Base-by-base conservation (phyloP, 2,797 vertebrate species). In the Pagetopsis macropterus region DNA sequence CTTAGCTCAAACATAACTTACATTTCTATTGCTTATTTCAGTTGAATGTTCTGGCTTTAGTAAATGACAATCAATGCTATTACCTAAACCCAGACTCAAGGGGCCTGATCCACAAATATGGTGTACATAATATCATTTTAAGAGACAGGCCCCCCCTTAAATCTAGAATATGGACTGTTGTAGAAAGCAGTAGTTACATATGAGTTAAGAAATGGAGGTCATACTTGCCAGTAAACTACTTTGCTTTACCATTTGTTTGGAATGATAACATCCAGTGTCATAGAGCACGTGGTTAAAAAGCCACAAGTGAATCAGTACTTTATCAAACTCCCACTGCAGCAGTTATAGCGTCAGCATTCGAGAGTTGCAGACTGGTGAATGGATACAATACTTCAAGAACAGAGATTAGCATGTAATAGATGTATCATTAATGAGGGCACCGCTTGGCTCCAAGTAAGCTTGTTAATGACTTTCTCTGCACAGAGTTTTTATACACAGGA, bases 391-490 rank as follows among this genome's bases (percentile, higher is more conserved):
- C 17, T 0, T n/a, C 1, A 0, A 45, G 37, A 27, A 2, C n/a
- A 37, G 7, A 0, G 13, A 45, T 12, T 64, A 37, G 59, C 54
- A 19, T 14, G 12, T 21, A 6, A n/a, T 52, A 43, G 48, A 50
- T 33, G 17, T 10, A 55, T 55, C 27, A 66, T 66, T 66, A 63
- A 59, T n/a, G 15, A 49, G 17, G 21, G 13, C 41, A 7, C 12
- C 1, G 33, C 56, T 79, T 57, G 65, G 19, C 55, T 19, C 13
- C n/a, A 21, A 48, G 16, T 57, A 58, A 69, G 41, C 55, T 17
- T 3, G 61, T 72, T 70, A 56, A 65, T 57, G 72, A 52, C 60
- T 65, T 52, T 62, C 50, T 65, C 48, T 43, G 2, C 5, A 17
- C 14, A 3, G 15, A 12, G 11, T 14, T 9, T 33, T 43, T 31